Evolutionary conservation across 2,113 vertebrate genomes (phyloP).

Genomic region (Ibidorhyncha struthersii): DNA sequence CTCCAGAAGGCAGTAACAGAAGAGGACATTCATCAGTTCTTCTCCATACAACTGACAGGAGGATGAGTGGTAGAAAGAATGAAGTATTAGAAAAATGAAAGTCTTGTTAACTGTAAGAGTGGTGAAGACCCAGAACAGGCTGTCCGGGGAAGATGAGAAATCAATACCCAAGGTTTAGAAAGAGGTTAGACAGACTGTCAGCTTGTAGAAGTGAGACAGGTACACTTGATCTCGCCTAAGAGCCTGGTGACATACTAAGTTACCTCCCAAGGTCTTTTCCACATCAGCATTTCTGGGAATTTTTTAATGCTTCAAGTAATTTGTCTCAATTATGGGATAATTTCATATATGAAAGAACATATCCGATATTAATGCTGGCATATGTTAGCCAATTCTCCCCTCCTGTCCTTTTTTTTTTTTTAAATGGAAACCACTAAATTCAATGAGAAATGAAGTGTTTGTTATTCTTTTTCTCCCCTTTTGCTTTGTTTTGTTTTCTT

Average conservation of each 20-base stretch:
- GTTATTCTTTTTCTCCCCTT: background rate
- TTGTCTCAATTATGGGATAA: constrained; percentile 13
- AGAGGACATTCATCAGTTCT: background rate
- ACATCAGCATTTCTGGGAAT: background rate
- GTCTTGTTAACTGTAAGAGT: constrained; percentile 16
- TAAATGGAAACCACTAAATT: background rate
- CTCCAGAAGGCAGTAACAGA: background rate
- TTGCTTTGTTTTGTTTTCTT: background rate
- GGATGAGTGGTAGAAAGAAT: background rate
- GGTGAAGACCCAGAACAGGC: constrained; percentile 20
- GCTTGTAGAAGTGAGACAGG: constrained; percentile 22
- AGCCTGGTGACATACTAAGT: background rate
- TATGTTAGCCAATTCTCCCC: background rate
- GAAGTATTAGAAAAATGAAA: constrained; percentile 54
- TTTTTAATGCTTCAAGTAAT: constrained; percentile 6
- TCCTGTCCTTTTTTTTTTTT: background rate
- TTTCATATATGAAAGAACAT: background rate
- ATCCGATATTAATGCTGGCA: background rate
- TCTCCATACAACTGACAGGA: background rate
- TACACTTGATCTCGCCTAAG: constrained; percentile 1
- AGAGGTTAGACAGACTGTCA: constrained; percentile 40
- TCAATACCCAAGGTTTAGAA: constrained; percentile 46
- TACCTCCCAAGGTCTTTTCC: background rate
- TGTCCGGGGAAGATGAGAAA: constrained; percentile 58
- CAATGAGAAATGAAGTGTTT: background rate